These are phyloP conservation scores for Araneus ventricosus DNA, from an alignment of 1,140 invertebrate genomes.

Conservation along the genomic window DNA sequence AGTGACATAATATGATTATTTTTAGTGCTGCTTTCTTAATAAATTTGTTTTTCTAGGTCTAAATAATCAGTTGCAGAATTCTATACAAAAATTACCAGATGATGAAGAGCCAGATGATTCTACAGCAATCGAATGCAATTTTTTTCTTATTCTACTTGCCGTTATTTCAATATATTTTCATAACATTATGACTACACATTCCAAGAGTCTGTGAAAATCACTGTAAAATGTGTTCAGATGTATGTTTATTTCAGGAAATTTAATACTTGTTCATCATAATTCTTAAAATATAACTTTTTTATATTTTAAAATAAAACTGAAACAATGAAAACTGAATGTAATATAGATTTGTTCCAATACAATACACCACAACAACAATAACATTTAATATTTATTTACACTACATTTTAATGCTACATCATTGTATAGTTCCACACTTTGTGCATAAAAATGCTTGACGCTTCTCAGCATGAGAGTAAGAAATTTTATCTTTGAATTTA, in stretches of 20 bases:
- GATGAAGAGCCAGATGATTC: not conserved
- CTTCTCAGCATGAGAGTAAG: not conserved
- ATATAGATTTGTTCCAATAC: not conserved
- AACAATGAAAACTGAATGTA: not conserved
- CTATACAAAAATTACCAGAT: not conserved
- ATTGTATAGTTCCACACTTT: slow-evolving; percentile 55
- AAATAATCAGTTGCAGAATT: too few species aligned
- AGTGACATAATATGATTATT: too few species aligned
- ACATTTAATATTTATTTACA: slow-evolving; percentile 27
- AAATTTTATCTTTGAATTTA: too few species aligned
- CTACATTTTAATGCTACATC: not conserved
- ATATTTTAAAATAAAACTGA: not conserved
- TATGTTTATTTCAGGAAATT: not conserved
- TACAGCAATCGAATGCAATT: not conserved
- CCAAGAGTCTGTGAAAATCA: not conserved
- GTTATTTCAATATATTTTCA: not conserved
- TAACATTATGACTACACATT: not conserved
- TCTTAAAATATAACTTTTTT: not conserved
- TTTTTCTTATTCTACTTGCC: not conserved
- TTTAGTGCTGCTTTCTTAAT: too few species aligned
- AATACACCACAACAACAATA: not conserved
- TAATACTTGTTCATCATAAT: not conserved
- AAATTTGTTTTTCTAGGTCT: too few species aligned
- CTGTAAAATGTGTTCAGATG: not conserved
- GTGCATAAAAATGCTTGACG: slow-evolving; percentile 10